phyloP scores from a whole-genome alignment of 1,140 invertebrate genomes.

The Patella vulgata region DNA sequence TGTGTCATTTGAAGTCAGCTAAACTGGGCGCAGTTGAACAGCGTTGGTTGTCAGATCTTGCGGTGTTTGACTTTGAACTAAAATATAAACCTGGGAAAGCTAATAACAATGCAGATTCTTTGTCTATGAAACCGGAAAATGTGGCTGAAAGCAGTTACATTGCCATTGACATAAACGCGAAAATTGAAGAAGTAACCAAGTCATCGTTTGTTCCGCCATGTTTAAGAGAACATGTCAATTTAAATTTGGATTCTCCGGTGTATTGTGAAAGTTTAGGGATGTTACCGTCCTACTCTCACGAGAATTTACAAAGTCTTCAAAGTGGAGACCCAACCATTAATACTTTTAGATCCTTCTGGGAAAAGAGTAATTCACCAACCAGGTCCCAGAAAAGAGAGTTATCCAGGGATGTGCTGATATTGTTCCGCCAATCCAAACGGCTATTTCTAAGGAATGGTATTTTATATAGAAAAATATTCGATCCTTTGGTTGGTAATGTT shows the following conservation, averaged over 20 bases:
- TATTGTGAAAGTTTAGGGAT: too few relatives aligned
- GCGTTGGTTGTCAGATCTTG: constrained; percentile 10
- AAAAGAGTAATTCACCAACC: neutral
- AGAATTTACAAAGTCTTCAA: neutral
- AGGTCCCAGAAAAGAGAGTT: neutral
- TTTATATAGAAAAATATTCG: neutral
- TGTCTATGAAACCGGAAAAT: neutral
- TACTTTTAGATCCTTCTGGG: neutral
- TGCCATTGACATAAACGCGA: neutral
- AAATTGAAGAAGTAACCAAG: too few relatives aligned
- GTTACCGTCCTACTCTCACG: neutral
- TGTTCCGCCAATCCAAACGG: neutral
- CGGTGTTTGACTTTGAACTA: constrained; percentile 6
- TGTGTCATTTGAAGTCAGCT: constrained; percentile 28
- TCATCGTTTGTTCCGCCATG: too few relatives aligned
- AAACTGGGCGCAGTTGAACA: constrained; percentile 22
- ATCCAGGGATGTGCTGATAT: neutral
- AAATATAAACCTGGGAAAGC: constrained; percentile 9
- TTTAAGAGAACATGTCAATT: too few relatives aligned
- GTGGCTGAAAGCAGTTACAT: neutral
- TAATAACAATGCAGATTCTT: constrained; percentile 4
- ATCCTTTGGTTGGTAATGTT: neutral
- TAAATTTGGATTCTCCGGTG: too few relatives aligned
- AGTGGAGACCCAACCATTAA: neutral
- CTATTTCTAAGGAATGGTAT: constrained; percentile 2